Base-by-base conservation (phyloP, 2,888 invertebrate genomes). In the Nomada goodeniana region DNA sequence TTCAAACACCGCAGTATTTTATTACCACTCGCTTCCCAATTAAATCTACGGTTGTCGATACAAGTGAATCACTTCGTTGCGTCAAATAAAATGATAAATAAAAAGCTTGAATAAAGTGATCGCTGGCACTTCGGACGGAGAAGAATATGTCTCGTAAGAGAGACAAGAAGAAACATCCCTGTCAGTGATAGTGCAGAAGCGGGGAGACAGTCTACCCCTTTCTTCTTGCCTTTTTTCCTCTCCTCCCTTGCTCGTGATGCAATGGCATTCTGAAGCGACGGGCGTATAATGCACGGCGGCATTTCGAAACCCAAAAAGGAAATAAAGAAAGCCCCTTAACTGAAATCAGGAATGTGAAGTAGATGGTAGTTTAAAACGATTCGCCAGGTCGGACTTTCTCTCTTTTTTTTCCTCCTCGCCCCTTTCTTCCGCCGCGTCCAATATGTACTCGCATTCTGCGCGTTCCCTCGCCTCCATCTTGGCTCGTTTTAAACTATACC, bases 261-360 rank as follows among this genome's bases (percentile, higher is more conserved):
- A 86, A 36, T 86, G 74, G 84, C 80, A 82, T 83, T 85, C 80
- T 80, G 80, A 67, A 69, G 73, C 55, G 60, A 71, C 68, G 73
- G 78, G 61, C 83, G 83, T 86, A 78, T 85, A 86, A 86, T 81
- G 85, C 85, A 78, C 85, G 85, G 53, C 70, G 69, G 70, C 67
- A 70, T 70, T 68, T 80, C 76, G 74, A 77, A 76, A 60, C 76
- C 78, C 50, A 84, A 90, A 91, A 91, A 89, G 88, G 89, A 91
- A 90, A 90, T 89, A 91, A 91, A 89, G 88, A 88, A 87, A 84
- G 55, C 72, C 81, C 84, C 76, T 86, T 89, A 89, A 90, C 90
- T 87, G 90, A 91, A 91, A 90, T 91, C 91, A 90, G 90, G 89
- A 91, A 91, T 91, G 91, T 87, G 89, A 90, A 90, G 90, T 87